Evolutionary conservation across 2,888 invertebrate species (phyloP), one percentile per base, ranked within the genome.

Genomic region (Eueremaeus valkanovi): DNA sequence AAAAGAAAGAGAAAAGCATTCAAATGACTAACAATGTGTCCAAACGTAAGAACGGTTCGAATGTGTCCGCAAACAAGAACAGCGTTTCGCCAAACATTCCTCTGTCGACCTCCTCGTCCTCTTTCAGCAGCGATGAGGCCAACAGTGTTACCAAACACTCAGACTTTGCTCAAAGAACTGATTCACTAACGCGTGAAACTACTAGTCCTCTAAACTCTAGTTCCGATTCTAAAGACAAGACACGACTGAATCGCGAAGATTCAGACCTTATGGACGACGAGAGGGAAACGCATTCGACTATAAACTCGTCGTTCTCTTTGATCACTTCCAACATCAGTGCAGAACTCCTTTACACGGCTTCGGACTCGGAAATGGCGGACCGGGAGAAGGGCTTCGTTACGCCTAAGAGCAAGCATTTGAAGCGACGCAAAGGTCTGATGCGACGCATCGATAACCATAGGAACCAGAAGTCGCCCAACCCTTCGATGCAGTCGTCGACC

Each of bases 361-460:
- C 76, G 16, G 76, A 76, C 42, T 74, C 76, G 16, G 76, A 76
- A 33, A 76, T 74, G 76, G 72, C 42, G 8, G 74, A 74, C 33
- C 58, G 63, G 29, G 76, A 76, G 27, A 74, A 61, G 29, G 74
- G 74, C 16, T 76, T 74, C 58, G 72, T 72, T 18, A 73, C 73
- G 6, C 63, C 72, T 55, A 74, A 72, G 31, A 61, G 45, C 27
- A 70, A 42, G 45, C 49, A 73, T 36, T 40, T 70, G 3, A 70
- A 74, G 55, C 27, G 72, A 55, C 61, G 73, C 24, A 76, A 76
- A 74, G 66, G 68, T n/a, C 29, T 31, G 2, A 33, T 33, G 27
- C 18, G 49, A 40, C 29, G 40, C 36, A 51, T 33, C 2, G 27
- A 75, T 13, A 49, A 51, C 55, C 49, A 73, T 16, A 18, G 33